These are phyloP conservation scores for Grammomys surdaster DNA, from an alignment of 2,113 vertebrate genomes.

Conservation along the genomic window DNA sequence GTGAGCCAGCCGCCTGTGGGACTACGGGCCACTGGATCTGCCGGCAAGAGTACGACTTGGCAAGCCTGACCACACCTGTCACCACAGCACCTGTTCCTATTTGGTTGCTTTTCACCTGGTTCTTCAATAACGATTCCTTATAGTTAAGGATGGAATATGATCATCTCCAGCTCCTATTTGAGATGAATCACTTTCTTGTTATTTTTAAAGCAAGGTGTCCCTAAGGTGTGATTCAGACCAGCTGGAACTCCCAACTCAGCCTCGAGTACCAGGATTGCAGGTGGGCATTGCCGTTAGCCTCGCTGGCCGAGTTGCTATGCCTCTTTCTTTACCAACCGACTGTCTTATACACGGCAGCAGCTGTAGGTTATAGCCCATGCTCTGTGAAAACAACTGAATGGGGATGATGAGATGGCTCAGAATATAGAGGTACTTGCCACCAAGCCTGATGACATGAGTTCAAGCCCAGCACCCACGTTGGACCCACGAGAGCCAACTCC, in stretches of 20 bases:
- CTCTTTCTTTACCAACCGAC: neutral
- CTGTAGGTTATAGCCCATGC: neutral
- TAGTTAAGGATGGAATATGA: no score
- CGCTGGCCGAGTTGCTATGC: accelerated
- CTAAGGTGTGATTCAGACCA: neutral
- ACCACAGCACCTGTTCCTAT: no score
- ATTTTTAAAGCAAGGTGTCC: neutral
- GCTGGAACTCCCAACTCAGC: neutral
- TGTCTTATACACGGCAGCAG: neutral
- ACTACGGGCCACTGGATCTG: accelerated
- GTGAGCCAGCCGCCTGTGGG: neutral
- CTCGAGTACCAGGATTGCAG: neutral
- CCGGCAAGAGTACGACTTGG: neutral
- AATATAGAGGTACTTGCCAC: neutral
- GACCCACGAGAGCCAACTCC: neutral
- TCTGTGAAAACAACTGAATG: neutral
- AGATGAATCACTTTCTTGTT: neutral
- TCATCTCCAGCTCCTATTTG: neutral
- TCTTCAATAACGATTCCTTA: neutral
- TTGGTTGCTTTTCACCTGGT: neutral
- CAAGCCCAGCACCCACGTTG: neutral
- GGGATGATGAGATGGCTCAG: neutral
- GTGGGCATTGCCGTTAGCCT: neutral
- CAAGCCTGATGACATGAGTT: neutral
- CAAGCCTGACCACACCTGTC: no score